Conservation (phyloP, 2,888 invertebrate species). For the Silvanus unidentatus region DNA sequence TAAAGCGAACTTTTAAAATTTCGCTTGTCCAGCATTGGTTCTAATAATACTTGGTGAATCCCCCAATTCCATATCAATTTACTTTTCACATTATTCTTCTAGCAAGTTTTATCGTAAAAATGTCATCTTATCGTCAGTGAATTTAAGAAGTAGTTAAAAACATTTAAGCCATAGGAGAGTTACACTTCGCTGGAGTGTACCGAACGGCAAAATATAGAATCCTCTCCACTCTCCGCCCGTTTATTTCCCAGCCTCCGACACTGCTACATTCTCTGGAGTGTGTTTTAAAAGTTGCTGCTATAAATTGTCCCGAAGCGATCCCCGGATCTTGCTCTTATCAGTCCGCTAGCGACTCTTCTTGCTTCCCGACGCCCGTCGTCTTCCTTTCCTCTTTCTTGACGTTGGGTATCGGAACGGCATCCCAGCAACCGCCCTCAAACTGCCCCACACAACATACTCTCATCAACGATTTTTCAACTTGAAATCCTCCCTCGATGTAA, state of each 20-base stretch:
- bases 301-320: conserved; percentile 49
- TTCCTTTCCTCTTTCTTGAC: conserved; percentile 13
- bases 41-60: too few relatives aligned
- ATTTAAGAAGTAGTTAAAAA: conserved; percentile 37
- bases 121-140: conserved; percentile 28
- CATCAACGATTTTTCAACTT: too few relatives aligned
- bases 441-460: neutral
- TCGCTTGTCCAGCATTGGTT: too few relatives aligned
- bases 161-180: conserved; percentile 23
- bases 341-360: conserved; percentile 42
- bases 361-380: conserved; percentile 24
- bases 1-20: too few relatives aligned
- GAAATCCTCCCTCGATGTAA: too few relatives aligned
- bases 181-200: conserved; percentile 34
- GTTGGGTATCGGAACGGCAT: conserved; percentile 4
- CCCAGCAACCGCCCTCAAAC: neutral
- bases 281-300: conserved; percentile 49
- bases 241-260: too few relatives aligned
- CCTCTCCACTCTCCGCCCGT: conserved; percentile 25
- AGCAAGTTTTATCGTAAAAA: conserved; percentile 23
- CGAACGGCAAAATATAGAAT: conserved; percentile 37
- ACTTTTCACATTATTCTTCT: conserved; percentile 21
- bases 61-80: conserved; percentile 17
- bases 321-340: conserved; percentile 46
- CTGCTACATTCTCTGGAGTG: conserved; percentile 45